Base-by-base conservation (phyloP, 2,888 invertebrate species). In the Odontomyia ornata region DNA sequence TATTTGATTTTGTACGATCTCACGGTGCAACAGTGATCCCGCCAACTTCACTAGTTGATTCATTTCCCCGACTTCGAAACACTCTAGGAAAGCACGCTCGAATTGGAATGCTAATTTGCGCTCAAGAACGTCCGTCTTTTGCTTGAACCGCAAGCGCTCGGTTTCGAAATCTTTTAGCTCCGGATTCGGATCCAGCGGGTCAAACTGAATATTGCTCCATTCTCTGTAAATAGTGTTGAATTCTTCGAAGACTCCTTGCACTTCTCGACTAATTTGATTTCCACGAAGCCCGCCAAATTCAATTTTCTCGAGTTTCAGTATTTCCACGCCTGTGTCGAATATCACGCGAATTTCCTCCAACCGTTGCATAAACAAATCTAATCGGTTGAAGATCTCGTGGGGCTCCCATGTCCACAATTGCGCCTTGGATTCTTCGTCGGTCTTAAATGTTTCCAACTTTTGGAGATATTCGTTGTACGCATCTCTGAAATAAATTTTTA, bases 291-390 rank as follows among this genome's bases (percentile, higher is more conserved):
- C 95, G 57, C 92, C 92, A 76, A 95, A 90, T 83, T 93, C 93
- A 0, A 95, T 91, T 84, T 95, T 95, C 85, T 98, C 97, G 79
- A 97, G 85, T 84, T 96, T 96, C 62, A 91, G 87, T 85, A 95
- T 95, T 84, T 97, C 97, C 1, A 92, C 88, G 0, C 93, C 93
- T 0, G 93, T 92, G 57, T 91, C 90, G 80, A 97, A 91, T 80
- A 97, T 89, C 1, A 88, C 87, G 86, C 93, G 88, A 4, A 95
- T 89, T 82, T 92, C 88, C 72, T 87, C 86, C 0, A 95, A 86
- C 11, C 94, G 88, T 18, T 90, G 87, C 76, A 91, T 87, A 83
- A 92, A 95, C 0, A 88, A 84, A 77, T 91, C 89, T 76, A 92
- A 89, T 5, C 94, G 87, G 83, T 89, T 88, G 82, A 95, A 95